These are phyloP conservation scores for Drosophila serrata DNA, from an alignment of 1,140 invertebrate genomes.

Conservation along the genomic window DNA sequence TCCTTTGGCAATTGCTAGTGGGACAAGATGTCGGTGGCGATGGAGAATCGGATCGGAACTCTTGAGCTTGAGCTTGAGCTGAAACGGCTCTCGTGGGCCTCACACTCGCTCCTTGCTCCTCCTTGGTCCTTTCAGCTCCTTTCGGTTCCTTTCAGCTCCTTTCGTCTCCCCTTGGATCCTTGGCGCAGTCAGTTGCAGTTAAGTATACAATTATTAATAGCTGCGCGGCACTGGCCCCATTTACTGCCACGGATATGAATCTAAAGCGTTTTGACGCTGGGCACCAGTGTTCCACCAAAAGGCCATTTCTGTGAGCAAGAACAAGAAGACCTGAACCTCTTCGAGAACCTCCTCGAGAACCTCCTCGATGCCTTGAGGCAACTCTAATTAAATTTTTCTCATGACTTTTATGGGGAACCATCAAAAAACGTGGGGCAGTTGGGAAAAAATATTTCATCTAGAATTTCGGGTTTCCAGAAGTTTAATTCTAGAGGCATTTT, in stretches of 20 bases:
- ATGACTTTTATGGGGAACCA: slow-evolving; percentile 7
- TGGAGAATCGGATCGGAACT: slow-evolving; percentile 68
- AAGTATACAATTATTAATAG: slow-evolving; percentile 54
- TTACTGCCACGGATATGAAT: slow-evolving; percentile 23
- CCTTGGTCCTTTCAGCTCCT: no score
- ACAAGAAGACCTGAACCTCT: background rate
- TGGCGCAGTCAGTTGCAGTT: slow-evolving; percentile 27
- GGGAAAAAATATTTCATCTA: background rate
- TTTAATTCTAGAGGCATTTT: background rate
- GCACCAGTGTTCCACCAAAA: background rate
- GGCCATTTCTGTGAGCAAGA: background rate
- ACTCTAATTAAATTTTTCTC: slow-evolving; percentile 16
- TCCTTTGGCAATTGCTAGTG: slow-evolving; percentile 17
- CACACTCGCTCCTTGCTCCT: background rate
- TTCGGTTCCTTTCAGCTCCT: no score
- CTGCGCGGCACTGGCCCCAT: slow-evolving; percentile 28
- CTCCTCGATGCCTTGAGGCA: background rate
- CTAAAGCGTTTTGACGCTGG: slow-evolving; percentile 11
- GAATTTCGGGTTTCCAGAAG: background rate
- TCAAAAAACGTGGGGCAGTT: slow-evolving; percentile 5
- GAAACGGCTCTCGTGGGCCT: slow-evolving; percentile 59
- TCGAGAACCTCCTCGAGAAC: background rate
- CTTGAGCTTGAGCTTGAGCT: slow-evolving; percentile 72
- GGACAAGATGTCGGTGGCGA: slow-evolving; percentile 36
- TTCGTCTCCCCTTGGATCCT: no score